Evolutionary conservation across 1,140 invertebrate species (phyloP).

Genomic region (Pentalonia nigronervosa): DNA sequence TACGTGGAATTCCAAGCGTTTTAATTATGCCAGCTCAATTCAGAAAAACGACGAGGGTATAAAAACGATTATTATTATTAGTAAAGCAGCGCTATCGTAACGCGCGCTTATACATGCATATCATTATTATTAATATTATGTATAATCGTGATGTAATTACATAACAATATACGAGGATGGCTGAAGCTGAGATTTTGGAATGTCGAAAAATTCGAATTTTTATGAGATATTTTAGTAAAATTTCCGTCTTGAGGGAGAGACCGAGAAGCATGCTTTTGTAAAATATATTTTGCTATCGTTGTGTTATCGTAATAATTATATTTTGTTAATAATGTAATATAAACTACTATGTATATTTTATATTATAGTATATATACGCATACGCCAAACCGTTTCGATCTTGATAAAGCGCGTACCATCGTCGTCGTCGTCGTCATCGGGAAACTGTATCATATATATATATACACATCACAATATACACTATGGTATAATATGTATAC

Average conservation of each 20-base stretch:
- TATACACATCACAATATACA: not conserved
- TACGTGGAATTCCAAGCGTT: conserved; percentile 45
- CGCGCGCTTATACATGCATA: not conserved
- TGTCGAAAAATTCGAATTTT: conserved; percentile 29
- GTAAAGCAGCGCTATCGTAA: not conserved
- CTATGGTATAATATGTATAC: not conserved
- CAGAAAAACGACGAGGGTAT: conserved; percentile 31
- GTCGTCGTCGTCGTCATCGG: not conserved
- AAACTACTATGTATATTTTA: not conserved
- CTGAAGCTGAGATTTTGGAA: conserved; percentile 23
- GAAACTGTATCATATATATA: not conserved
- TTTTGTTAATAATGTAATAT: not conserved
- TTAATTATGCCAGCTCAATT: conserved; percentile 24
- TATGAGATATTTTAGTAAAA: conserved; percentile 8
- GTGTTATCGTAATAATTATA: not conserved
- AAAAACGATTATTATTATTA: conserved; percentile 39
- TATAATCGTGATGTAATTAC: not conserved
- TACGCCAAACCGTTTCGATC: not conserved
- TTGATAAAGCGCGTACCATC: not conserved
- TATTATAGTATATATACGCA: not conserved
- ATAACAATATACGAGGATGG: not conserved
- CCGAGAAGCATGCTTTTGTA: not conserved
- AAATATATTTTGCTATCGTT: not conserved
- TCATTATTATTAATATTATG: not conserved
- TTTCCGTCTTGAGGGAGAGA: not conserved